Conservation (phyloP, 2,797 vertebrate genomes). For the Pipistrellus pipistrellus region DNA sequence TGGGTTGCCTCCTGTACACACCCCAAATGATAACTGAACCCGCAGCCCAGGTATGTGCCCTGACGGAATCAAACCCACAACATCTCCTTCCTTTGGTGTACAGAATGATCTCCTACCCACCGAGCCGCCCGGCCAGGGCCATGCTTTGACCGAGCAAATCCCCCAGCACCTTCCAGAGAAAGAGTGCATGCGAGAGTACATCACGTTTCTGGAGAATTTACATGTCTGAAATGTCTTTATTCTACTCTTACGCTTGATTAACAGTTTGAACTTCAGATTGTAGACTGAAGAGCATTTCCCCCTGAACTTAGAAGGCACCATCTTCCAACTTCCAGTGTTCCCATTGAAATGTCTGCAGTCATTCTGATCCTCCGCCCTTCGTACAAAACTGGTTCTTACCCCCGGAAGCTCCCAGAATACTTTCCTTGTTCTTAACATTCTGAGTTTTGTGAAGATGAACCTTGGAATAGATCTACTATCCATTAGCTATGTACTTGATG, state of each 20-base stretch:
- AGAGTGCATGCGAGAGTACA: background rate
- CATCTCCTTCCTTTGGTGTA: background rate
- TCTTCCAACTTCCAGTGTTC: background rate
- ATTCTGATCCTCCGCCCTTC: background rate
- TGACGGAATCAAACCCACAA: background rate
- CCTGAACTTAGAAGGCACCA: constrained; percentile 6
- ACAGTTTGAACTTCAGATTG: background rate
- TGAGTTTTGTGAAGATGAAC: constrained; percentile 22
- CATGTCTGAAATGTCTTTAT: background rate
- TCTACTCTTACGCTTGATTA: background rate
- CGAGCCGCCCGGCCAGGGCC: too few relatives aligned
- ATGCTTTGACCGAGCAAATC: background rate
- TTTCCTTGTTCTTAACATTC: background rate
- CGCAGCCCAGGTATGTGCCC: background rate
- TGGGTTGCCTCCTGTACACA: too few relatives aligned
- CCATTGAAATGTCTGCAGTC: background rate
- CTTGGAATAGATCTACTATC: background rate
- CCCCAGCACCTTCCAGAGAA: background rate
- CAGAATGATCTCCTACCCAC: background rate
- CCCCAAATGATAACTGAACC: too few relatives aligned
- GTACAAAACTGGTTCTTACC: background rate
- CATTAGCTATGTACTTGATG: background rate
- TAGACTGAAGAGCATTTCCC: background rate
- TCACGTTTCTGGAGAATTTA: background rate
- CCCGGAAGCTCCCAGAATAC: background rate